Conservation (phyloP, 2,113 vertebrate species). For the Phaethornis superciliosus region DNA sequence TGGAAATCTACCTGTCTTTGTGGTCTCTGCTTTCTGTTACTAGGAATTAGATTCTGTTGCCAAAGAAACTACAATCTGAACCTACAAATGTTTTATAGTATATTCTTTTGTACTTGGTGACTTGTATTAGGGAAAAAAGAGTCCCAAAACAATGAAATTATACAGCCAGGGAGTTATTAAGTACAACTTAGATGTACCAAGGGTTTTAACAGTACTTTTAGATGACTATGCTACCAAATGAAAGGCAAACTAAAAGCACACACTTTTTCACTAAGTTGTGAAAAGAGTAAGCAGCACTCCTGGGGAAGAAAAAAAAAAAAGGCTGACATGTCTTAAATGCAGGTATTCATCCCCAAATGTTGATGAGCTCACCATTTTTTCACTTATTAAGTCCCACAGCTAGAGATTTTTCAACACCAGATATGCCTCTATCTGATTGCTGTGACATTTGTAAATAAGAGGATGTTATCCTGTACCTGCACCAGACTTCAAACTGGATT, state of each 20-base stretch:
- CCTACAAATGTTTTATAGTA: neutral
- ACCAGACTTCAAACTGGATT: constrained; percentile 96
- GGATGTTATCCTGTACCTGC: constrained; percentile 82
- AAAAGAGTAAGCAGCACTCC: neutral
- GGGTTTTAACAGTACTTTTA: neutral
- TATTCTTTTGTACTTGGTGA: neutral
- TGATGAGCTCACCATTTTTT: neutral
- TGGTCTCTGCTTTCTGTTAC: neutral
- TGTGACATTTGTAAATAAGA: neutral
- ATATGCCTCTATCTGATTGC: neutral
- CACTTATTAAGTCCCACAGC: neutral
- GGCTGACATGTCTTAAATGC: neutral
- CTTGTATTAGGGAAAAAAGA: neutral
- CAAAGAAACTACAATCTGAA: neutral
- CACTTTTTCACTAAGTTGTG: neutral
- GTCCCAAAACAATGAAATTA: neutral
- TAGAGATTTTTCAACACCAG: neutral
- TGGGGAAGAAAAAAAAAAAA: neutral
- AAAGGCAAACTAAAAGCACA: neutral
- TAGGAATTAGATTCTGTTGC: neutral
- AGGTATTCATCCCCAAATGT: neutral
- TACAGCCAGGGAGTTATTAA: neutral
- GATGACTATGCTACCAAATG: neutral
- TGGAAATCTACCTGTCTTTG: neutral
- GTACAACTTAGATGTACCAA: neutral